These are phyloP conservation scores for Xestia rhomboidea DNA, from an alignment of 2,888 invertebrate species.

Conservation along the genomic window DNA sequence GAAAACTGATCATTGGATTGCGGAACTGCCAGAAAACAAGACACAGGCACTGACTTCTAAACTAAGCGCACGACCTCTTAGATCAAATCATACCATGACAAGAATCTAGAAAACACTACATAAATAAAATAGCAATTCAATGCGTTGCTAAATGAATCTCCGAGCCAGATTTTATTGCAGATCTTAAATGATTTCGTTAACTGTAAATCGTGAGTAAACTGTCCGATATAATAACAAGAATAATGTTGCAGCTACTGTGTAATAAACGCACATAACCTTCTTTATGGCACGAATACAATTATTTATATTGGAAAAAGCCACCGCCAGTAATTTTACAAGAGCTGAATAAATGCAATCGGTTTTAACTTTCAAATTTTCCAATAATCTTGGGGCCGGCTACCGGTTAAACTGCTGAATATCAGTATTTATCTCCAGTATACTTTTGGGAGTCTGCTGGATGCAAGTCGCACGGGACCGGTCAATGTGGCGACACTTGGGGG, in stretches of 20 bases:
- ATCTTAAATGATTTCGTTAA: conserved; percentile 41
- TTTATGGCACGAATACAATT: conserved; percentile 29
- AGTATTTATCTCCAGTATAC: neutral
- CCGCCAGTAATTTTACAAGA: neutral
- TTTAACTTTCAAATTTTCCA: neutral
- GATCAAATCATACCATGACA: conserved; percentile 31
- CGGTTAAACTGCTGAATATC: neutral
- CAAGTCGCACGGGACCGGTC: no score
- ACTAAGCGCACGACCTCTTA: conserved; percentile 32
- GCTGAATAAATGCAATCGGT: neutral
- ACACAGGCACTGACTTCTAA: conserved; percentile 1
- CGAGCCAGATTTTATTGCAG: conserved; percentile 37
- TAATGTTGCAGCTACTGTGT: conserved; percentile 43
- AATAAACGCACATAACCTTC: conserved; percentile 37
- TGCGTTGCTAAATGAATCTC: conserved; percentile 47
- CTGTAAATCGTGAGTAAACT: conserved; percentile 43
- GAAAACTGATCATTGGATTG: neutral
- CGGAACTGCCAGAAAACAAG: neutral
- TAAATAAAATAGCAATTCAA: conserved; percentile 21
- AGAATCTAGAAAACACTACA: conserved; percentile 16
- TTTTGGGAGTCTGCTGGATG: neutral
- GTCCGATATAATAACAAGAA: conserved; percentile 21
- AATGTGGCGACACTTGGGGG: no score
- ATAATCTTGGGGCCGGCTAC: neutral
- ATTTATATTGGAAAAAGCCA: conserved; percentile 11